Base-by-base conservation (phyloP, 37 sponge, comb jelly and placozoan species). In the Bolinopsis microptera region DNA sequence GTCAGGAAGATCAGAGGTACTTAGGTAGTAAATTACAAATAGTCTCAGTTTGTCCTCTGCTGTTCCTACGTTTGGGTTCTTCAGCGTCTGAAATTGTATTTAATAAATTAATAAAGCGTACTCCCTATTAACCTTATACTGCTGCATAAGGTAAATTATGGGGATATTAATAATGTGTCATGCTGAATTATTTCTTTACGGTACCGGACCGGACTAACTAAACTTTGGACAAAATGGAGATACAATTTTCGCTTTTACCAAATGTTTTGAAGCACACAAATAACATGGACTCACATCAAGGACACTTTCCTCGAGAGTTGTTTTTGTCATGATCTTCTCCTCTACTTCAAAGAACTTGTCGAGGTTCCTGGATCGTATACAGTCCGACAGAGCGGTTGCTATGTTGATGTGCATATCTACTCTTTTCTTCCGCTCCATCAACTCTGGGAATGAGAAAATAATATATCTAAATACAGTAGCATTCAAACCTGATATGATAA, bases 361-460 rank as follows among this genome's bases (percentile, higher is more conserved):
- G 38, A 98, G 69, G 70, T 96, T 97, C 34, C 99, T 86, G 48
- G 92, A 94, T 94, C 97, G 97, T 80, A 98, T 97, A 5, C 96
- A 76, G 13, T 98, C 97, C 35, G 97, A 94, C 8, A 98, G 92
- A 3, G 97, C 96, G 39, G 96, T 97, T 35, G 99, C 99, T 34
- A 98, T 95, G 94, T 98, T 98, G 22, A 97, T 98, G 95, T 98
- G 99, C 94, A 96, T 96, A 93, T 98, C 99, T 83, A 98, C 96
- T 0, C 94, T 95, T 93, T 97, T 97, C 94, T 98, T 98, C 93
- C 93, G 93, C 92, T 97, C 99, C 96, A 98, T 86, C 77, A 98
- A 93, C 76, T 98, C 99, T 0, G 96, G 93, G 23, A 96, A 26
- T n/a, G 30, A 70, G 92, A 0, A 92, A 16, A n/a, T 38, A 24